Evolutionary conservation across 2,888 invertebrate species (phyloP).

Genomic region (Thumatha senex): DNA sequence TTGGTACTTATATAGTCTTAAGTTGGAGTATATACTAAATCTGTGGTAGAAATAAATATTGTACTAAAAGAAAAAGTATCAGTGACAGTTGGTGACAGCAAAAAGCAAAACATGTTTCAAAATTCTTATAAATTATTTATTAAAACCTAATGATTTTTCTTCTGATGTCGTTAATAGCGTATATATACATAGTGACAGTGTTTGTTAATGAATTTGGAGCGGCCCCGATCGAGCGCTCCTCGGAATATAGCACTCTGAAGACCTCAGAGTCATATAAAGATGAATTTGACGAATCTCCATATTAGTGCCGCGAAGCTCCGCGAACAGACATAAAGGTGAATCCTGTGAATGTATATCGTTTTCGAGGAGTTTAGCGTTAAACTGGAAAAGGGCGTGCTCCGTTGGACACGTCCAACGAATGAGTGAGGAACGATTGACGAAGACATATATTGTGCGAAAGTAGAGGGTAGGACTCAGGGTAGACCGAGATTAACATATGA

Average conservation of each 20-base stretch:
- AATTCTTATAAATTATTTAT: conserved; percentile 26
- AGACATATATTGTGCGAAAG: no score
- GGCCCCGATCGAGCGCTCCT: not conserved
- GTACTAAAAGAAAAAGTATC: conserved; percentile 4
- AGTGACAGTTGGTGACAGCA: conserved; percentile 13
- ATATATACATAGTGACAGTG: conserved; percentile 49
- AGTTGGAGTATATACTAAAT: no score
- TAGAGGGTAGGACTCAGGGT: no score
- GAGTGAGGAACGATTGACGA: no score
- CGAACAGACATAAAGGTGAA: not conserved
- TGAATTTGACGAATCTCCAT: not conserved
- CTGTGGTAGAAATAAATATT: no score
- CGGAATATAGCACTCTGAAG: not conserved
- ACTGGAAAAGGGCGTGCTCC: no score
- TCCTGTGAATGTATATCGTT: no score
- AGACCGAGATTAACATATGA: no score
- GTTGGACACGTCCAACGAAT: no score
- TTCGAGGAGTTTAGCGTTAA: no score
- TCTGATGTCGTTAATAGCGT: conserved; percentile 49
- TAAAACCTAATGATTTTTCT: conserved; percentile 56
- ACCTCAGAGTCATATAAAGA: not conserved
- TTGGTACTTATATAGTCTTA: no score
- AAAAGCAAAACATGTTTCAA: conserved; percentile 40
- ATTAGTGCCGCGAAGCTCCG: not conserved
- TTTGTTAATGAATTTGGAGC: conserved; percentile 38